Conservation (phyloP, 1,140 invertebrate genomes). For the Meloidogyne exigua region DNA sequence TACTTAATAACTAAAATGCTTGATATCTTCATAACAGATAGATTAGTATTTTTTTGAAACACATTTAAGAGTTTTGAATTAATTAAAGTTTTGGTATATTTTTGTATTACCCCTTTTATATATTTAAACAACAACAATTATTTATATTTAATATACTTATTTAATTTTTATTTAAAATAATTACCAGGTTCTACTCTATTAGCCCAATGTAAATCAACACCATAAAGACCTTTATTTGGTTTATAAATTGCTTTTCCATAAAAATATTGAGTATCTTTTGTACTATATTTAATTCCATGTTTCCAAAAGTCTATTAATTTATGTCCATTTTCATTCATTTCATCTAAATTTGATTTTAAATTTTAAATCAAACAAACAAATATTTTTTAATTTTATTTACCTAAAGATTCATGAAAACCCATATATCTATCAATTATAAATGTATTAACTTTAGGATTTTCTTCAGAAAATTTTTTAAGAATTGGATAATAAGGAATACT, state of each 20-base stretch:
- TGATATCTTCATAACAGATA: too few relatives aligned
- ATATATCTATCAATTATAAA: not conserved
- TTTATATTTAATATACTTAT: too few relatives aligned
- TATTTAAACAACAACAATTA: too few relatives aligned
- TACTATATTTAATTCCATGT: slow-evolving; percentile 1
- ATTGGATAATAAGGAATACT: slow-evolving; percentile 5
- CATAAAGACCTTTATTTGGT: not conserved
- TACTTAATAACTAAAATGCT: too few relatives aligned
- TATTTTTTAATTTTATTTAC: not conserved
- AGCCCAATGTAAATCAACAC: not conserved
- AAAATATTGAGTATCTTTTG: slow-evolving; percentile 5
- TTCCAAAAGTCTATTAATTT: not conserved
- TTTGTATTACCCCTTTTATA: too few relatives aligned
- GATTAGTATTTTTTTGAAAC: too few relatives aligned
- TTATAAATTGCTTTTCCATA: slow-evolving; percentile 1
- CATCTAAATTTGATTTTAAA: not conserved
- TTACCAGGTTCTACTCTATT: not conserved
- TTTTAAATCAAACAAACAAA: too few relatives aligned
- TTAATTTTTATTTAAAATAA: too few relatives aligned
- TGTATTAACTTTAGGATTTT: slow-evolving; percentile 5
- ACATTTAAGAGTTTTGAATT: too few relatives aligned
- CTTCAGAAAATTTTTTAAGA: not conserved
- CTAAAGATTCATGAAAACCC: slow-evolving; percentile 1
- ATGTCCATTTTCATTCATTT: not conserved
- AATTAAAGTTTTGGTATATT: too few relatives aligned